These are phyloP conservation scores for Plotosus lineatus DNA, from an alignment of 2,113 vertebrate genomes.

Conservation along the genomic window DNA sequence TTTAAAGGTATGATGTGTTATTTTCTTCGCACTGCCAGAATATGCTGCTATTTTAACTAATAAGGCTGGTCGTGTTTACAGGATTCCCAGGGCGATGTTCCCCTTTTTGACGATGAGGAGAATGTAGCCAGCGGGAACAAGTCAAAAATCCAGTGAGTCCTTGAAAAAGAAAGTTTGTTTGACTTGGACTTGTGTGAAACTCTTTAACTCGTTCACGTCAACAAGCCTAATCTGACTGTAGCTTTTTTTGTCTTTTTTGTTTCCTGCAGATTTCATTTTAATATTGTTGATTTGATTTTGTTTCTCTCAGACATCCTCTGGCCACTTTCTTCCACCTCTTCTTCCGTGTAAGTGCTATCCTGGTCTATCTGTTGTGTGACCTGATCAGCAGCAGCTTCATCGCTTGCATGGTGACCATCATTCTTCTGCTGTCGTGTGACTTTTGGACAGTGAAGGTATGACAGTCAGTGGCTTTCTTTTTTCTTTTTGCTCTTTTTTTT, in stretches of 20 bases:
- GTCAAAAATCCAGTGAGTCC: constrained; percentile 78
- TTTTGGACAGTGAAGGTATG: constrained; percentile 95
- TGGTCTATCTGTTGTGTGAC: constrained; percentile 63
- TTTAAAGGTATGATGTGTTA: neutral
- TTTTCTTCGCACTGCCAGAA: neutral
- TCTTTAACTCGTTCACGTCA: neutral
- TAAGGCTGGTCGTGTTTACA: constrained; percentile 51
- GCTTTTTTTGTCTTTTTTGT: neutral
- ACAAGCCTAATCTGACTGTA: neutral
- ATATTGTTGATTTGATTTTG: neutral
- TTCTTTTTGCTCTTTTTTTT: no score
- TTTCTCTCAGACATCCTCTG: constrained; percentile 78
- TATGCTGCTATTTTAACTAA: neutral
- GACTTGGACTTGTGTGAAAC: neutral
- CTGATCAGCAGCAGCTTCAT: constrained; percentile 73
- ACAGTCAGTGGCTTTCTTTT: neutral
- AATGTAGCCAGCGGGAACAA: constrained; percentile 66
- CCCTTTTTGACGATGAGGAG: constrained; percentile 90
- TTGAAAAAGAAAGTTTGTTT: neutral
- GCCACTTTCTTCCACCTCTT: constrained; percentile 90
- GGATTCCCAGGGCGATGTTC: constrained; percentile 85
- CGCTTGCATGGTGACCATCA: constrained; percentile 84
- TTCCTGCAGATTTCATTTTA: neutral
- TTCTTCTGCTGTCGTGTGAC: constrained; percentile 88
- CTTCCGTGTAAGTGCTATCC: constrained; percentile 84